A percentile compares a stretch with the other conserved stretches of the same genome.
These are phyloP conservation scores for Athripsodes cinereus DNA, from an alignment of 2,888 invertebrate genomes.

Conservation along the genomic window DNA sequence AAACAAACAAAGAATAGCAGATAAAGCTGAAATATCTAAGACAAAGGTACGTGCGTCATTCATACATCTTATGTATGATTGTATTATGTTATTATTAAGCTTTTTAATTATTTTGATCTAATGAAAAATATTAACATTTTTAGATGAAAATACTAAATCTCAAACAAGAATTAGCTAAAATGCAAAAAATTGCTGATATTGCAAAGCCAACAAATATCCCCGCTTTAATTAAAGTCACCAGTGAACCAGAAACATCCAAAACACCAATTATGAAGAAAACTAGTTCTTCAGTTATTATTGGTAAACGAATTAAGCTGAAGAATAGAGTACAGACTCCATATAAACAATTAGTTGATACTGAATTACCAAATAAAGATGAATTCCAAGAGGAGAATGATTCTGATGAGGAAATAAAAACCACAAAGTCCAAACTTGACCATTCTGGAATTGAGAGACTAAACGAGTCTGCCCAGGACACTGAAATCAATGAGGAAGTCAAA, in stretches of 20 bases:
- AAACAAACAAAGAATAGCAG: conserved; percentile 50
- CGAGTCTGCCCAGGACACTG: not conserved
- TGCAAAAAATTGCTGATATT: conserved; percentile 67
- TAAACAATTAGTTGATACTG: conserved; percentile 1
- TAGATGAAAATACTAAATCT: conserved; percentile 62
- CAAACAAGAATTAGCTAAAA: conserved; percentile 59
- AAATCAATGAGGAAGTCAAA: not conserved
- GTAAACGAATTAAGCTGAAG: conserved; percentile 32
- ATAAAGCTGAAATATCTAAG: conserved; percentile 59
- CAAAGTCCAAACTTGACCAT: not conserved
- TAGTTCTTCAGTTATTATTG: conserved; percentile 21
- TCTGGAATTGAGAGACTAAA: not conserved
- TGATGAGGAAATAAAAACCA: conserved; percentile 36
- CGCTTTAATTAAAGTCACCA: conserved; percentile 36
- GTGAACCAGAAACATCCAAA: conserved; percentile 26
- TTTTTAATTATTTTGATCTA: too few species aligned
- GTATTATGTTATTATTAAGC: too few species aligned
- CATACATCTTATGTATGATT: too few species aligned
- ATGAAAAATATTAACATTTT: too few species aligned
- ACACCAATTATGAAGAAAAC: conserved; percentile 18
- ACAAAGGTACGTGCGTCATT: conserved; percentile 44
- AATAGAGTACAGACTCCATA: conserved; percentile 13
- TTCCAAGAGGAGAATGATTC: conserved; percentile 51
- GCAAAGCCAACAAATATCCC: conserved; percentile 63
- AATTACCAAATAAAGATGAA: conserved; percentile 35